Evolutionary conservation across 2,888 invertebrate genomes (phyloP), one percentile per base, ranked within the genome.

Genomic region (Strigamia transsilvanica): DNA sequence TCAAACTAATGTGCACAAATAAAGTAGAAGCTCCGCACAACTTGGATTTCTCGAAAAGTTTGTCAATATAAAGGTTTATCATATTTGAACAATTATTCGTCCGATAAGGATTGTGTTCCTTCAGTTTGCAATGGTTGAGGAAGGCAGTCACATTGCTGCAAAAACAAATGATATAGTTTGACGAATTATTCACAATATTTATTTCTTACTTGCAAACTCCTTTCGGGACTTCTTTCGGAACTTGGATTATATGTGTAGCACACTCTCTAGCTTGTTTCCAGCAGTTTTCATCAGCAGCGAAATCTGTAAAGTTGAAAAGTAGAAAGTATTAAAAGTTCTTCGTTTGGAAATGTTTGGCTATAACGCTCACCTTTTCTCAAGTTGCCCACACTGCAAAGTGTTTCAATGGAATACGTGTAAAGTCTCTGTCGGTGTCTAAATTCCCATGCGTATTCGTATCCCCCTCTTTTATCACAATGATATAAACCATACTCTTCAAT

Each of bases 1-100:
- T 73, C 32, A 73, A 27, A 73, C 73, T 73, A 73, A 73, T 23
- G 12, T 73, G 73, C 32, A 73, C 73, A 27, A 73, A 15, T n/a
- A 73, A n/a, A 15, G 73, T n/a, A 73, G 13, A 27, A 73, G 73
- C 73, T 73, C 73, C 73, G 13, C 73, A 73, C 12, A 27, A 9
- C 13, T 23, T 12, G 9, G 73, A 73, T 13, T 73, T 73, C 32
- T 73, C 73, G 13, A 73, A 15, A 6, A 73, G 15, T 73, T 27
- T 73, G 7, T 73, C 73, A 32, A 73, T n/a, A n/a, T 73, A 73
- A 15, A 3, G 12, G 32, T 73, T 73, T 23, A 73, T 18, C 56
- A 56, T 9, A 1, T n/a, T 18, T 0, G 56, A 56, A 56, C 56
- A 56, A n/a, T n/a, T 4, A 18, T n/a, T 18, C 18, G 56, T 56